Percentiles rank a stretch among this genome's conserved stretches.
Evolutionary conservation across 35 echinoderm and acorn worm species (phyloP).

Genomic region (Heliocidaris erythrogramma): DNA sequence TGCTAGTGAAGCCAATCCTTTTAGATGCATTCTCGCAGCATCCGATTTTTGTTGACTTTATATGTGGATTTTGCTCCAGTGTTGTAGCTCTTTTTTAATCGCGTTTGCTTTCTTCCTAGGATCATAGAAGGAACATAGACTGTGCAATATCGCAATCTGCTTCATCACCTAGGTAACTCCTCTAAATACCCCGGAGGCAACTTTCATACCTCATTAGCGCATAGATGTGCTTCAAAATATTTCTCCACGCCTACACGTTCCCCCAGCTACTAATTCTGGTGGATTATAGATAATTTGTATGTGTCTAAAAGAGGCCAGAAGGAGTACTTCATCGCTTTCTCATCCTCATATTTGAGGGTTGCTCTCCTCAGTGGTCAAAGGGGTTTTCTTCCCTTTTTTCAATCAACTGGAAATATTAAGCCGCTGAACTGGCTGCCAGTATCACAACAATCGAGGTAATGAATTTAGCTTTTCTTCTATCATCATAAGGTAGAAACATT

Average conservation of each 20-base stretch:
- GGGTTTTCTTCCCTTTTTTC: background rate
- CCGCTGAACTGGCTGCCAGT: conserved; percentile 41
- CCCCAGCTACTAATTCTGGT: background rate
- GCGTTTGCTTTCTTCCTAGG: background rate
- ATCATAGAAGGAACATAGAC: background rate
- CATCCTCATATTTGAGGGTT: background rate
- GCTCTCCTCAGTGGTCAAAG: background rate
- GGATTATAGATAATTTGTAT: conserved; percentile 17
- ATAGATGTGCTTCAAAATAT: conserved; percentile 12
- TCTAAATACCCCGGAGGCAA: background rate
- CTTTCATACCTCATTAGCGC: conserved; percentile 9
- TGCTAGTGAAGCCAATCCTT: background rate
- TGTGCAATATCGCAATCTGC: background rate
- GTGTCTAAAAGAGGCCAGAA: background rate
- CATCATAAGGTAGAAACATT: background rate
- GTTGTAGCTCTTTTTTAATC: background rate
- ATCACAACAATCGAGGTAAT: conserved; percentile 30
- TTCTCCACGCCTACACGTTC: background rate
- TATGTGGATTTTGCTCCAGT: background rate
- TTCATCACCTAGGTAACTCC: background rate
- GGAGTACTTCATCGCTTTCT: background rate
- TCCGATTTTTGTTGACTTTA: conserved; percentile 17
- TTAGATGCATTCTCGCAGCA: conserved; percentile 16
- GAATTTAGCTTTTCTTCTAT: background rate
- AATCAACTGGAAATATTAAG: background rate